These are phyloP conservation scores for Aplochiton taeniatus DNA, from an alignment of 2,797 vertebrate genomes.

Conservation along the genomic window DNA sequence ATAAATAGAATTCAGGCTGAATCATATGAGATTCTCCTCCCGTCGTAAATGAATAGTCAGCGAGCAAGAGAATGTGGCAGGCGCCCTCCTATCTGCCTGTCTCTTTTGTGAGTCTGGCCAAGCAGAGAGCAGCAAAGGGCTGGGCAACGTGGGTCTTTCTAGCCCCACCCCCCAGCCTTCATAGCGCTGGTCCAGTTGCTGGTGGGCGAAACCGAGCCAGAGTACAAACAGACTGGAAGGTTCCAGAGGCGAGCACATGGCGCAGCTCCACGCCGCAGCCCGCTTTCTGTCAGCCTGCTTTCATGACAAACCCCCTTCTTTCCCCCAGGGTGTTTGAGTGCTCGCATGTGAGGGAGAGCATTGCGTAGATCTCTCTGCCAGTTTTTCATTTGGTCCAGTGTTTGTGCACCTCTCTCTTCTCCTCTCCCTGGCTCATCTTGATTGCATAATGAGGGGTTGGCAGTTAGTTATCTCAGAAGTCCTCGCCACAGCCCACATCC, in stretches of 20 bases:
- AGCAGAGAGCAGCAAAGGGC: constrained; percentile 27
- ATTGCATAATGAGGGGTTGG: neutral
- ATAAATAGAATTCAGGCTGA: too few relatives aligned
- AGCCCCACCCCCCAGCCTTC: constrained; percentile 26
- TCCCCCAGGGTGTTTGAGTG: too few relatives aligned
- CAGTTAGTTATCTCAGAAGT: neutral
- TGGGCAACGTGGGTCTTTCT: constrained; percentile 47
- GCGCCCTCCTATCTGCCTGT: constrained; percentile 22
- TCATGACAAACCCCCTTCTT: too few relatives aligned
- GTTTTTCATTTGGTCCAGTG: too few relatives aligned
- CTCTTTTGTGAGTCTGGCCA: constrained; percentile 31
- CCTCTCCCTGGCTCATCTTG: neutral
- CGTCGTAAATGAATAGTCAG: too few relatives aligned
- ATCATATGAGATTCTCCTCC: too few relatives aligned
- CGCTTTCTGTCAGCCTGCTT: neutral
- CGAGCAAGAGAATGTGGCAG: too few relatives aligned
- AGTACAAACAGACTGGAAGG: constrained; percentile 30
- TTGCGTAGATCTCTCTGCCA: too few relatives aligned
- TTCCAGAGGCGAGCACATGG: too few relatives aligned
- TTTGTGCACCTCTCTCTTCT: too few relatives aligned
- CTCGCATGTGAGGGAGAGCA: too few relatives aligned
- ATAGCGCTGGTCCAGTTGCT: neutral
- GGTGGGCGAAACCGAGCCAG: constrained; percentile 21
- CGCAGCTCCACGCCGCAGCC: too few relatives aligned
- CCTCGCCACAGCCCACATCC: constrained; percentile 2